Evolutionary conservation across 2,797 vertebrate genomes (phyloP).

Genomic region (Poliocrania exsul): DNA sequence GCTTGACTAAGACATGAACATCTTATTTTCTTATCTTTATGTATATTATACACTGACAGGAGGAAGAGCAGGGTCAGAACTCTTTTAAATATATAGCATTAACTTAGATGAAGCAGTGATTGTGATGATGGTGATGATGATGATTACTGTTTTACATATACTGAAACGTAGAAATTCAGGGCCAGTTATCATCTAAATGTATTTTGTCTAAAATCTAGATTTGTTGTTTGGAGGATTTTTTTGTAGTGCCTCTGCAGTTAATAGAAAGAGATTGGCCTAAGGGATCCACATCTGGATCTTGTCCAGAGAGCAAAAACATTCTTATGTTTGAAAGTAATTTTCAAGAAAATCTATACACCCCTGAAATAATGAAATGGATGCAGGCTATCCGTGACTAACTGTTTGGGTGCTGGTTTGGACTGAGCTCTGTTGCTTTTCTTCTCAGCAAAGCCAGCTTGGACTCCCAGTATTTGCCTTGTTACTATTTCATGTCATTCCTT

Average conservation of each 20-base stretch:
- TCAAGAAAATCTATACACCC: not conserved
- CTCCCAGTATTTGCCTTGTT: not conserved
- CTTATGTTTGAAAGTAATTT: not conserved
- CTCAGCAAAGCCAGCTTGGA: not conserved
- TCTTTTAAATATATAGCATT: not conserved
- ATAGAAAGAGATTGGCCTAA: not conserved
- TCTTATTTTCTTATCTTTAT: not conserved
- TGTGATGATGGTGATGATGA: not conserved
- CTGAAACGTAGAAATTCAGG: not conserved
- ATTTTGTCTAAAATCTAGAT: not conserved
- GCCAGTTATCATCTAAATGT: not conserved
- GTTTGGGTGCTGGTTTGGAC: not conserved
- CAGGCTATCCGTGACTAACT: not conserved
- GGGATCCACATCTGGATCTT: not conserved
- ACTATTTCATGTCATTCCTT: not conserved
- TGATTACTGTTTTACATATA: not conserved
- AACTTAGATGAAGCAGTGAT: not conserved
- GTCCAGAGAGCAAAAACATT: not conserved
- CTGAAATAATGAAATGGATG: not conserved
- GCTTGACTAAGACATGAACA: not conserved
- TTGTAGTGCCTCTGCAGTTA: not conserved
- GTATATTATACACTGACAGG: not conserved
- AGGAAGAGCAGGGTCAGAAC: not conserved
- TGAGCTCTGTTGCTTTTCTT: not conserved
- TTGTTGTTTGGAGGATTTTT: not conserved